phyloP scores from a whole-genome alignment of 2,888 invertebrate genomes.

The Troides oblongomaculatus region DNA sequence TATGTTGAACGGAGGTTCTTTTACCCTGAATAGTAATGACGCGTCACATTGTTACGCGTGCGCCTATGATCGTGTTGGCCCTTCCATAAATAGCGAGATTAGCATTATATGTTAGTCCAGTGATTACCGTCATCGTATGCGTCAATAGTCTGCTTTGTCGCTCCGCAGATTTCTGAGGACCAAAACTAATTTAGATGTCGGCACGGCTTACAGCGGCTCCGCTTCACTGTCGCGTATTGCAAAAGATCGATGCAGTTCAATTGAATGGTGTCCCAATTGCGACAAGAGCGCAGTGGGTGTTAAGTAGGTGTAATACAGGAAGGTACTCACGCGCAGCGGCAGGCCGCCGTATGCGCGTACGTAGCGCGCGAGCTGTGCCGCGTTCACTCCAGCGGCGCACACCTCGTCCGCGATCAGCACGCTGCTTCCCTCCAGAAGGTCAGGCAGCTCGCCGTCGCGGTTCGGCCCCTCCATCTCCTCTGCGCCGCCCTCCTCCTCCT shows the following conservation, averaged over 20 bases:
- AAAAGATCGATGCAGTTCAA: too few species aligned
- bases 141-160: too few species aligned
- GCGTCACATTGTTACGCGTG: neutral
- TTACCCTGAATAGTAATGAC: neutral
- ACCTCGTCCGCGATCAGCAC: constrained; percentile 61
- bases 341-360: constrained; percentile 83
- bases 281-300: neutral
- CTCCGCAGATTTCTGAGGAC: too few species aligned
- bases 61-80: too few species aligned
- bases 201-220: too few species aligned
- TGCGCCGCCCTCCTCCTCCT: constrained; percentile 31
- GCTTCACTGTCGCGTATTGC: too few species aligned
- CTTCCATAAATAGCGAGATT: too few species aligned
- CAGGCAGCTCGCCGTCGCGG: constrained; percentile 52
- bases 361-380: constrained; percentile 63
- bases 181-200: too few species aligned
- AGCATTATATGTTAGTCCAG: too few species aligned
- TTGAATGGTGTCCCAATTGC: neutral
- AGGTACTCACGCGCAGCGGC: constrained; percentile 44
- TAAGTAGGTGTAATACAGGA: neutral
- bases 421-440: constrained; percentile 67
- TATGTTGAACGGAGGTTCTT: too few species aligned
- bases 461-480: constrained; percentile 12
- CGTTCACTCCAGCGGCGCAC: constrained; percentile 47
- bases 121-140: too few species aligned